Conservation (phyloP, 2,888 invertebrate genomes). For the Keiferia lycopersicella region DNA sequence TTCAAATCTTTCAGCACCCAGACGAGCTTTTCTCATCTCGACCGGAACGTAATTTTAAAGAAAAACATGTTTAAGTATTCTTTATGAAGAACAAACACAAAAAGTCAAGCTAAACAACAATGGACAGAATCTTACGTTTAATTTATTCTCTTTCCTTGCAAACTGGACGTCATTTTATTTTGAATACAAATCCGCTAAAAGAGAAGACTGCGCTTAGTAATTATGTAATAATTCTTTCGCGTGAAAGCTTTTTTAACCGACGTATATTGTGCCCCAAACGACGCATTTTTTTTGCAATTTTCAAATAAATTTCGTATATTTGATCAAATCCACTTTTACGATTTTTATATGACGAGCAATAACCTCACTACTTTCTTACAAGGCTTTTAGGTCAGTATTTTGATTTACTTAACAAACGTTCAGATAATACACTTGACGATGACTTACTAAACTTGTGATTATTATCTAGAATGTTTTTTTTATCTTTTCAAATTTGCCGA, state of each 20-base stretch:
- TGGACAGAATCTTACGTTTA: constrained; percentile 64
- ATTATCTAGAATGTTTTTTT: too few species aligned
- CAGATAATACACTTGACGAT: not conserved
- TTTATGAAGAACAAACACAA: constrained; percentile 49
- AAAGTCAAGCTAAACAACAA: constrained; percentile 58
- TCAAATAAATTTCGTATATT: too few species aligned
- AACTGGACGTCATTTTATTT: constrained; percentile 67
- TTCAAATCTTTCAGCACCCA: not conserved
- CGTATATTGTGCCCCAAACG: too few species aligned
- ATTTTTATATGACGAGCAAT: not conserved
- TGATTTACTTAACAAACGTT: too few species aligned
- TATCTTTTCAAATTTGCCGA: too few species aligned
- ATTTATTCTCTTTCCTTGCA: constrained; percentile 66
- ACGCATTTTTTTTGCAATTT: too few species aligned
- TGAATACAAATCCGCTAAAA: constrained; percentile 22
- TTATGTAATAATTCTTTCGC: not conserved
- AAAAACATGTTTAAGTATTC: constrained; percentile 50
- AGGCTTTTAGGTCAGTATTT: too few species aligned
- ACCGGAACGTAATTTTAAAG: constrained; percentile 28
- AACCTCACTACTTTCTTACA: too few species aligned
- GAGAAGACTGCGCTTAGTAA: not conserved
- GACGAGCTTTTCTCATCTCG: not conserved
- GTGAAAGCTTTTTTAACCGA: too few species aligned
- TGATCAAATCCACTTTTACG: not conserved
- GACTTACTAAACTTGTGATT: not conserved